phyloP scores from a whole-genome alignment of 2,797 vertebrate genomes.

The Argentina silus region DNA sequence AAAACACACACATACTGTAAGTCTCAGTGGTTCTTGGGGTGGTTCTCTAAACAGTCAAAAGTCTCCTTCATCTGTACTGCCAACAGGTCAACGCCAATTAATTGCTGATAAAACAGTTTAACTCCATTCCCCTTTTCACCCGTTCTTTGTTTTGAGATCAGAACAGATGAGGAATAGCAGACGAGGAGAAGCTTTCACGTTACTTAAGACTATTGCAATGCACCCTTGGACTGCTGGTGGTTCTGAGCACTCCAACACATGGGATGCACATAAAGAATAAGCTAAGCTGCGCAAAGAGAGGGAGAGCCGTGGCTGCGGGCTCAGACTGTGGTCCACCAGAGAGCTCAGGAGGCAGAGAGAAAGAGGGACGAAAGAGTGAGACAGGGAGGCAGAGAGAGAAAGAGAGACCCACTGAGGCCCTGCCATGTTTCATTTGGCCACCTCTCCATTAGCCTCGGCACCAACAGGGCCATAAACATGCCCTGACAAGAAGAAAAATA shows the following conservation, averaged over 20 bases:
- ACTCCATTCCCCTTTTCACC: no score
- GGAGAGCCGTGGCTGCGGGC: neutral
- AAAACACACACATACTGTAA: neutral
- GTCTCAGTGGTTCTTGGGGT: neutral
- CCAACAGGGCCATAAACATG: constrained; percentile 47
- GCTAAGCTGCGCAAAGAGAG: no score
- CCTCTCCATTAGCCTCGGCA: constrained; percentile 13
- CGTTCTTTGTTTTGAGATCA: no score
- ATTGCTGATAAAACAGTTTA: no score
- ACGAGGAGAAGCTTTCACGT: no score
- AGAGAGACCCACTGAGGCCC: constrained; percentile 21
- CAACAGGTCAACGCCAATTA: neutral
- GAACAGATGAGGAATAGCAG: no score
- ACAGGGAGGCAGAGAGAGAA: constrained; percentile 3
- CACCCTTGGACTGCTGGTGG: no score
- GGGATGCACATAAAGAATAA: no score
- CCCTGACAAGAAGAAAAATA: constrained; percentile 57
- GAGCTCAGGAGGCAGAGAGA: neutral
- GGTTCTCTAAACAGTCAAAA: neutral
- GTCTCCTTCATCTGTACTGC: neutral
- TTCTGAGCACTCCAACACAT: no score
- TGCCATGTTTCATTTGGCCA: constrained; percentile 61
- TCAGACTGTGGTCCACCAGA: neutral
- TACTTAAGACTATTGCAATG: no score
- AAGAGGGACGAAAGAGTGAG: constrained; percentile 26